These are phyloP conservation scores for Pithys albifrons DNA, from an alignment of 2,113 vertebrate genomes.

Conservation along the genomic window DNA sequence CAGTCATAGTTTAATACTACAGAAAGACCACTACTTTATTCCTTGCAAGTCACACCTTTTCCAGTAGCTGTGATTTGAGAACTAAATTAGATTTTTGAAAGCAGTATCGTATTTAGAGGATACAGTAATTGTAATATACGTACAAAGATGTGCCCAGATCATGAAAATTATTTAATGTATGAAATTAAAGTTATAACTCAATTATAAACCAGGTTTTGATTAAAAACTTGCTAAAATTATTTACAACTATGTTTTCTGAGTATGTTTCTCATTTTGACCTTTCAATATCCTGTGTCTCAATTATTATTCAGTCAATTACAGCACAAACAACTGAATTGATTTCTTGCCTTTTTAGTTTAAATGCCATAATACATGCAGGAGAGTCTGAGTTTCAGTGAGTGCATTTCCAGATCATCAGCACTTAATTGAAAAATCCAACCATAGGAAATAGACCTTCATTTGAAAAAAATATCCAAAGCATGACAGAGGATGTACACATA, in stretches of 20 bases:
- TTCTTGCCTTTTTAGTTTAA: slow-evolving; percentile 53
- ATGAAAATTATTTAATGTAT: background rate
- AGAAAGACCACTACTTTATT: background rate
- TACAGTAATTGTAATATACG: background rate
- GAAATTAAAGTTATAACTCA: background rate
- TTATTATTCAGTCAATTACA: slow-evolving; percentile 18
- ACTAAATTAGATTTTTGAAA: background rate
- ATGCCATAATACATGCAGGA: background rate
- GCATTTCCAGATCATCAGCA: slow-evolving; percentile 1
- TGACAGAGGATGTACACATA: background rate
- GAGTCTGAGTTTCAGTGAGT: background rate
- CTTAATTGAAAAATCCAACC: background rate
- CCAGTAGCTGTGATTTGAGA: background rate
- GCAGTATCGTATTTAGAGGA: background rate
- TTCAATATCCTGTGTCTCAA: background rate
- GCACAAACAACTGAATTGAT: slow-evolving; percentile 41
- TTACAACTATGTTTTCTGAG: background rate
- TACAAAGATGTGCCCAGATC: background rate
- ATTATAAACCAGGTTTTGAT: background rate
- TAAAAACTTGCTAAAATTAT: background rate
- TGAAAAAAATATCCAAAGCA: background rate
- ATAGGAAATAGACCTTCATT: background rate
- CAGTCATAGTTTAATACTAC: background rate
- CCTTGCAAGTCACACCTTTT: background rate
- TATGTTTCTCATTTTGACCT: background rate